Percentiles rank a stretch among this genome's conserved stretches.
phyloP scores from a whole-genome alignment of 2,888 invertebrate genomes.

The Thelaira solivaga region DNA sequence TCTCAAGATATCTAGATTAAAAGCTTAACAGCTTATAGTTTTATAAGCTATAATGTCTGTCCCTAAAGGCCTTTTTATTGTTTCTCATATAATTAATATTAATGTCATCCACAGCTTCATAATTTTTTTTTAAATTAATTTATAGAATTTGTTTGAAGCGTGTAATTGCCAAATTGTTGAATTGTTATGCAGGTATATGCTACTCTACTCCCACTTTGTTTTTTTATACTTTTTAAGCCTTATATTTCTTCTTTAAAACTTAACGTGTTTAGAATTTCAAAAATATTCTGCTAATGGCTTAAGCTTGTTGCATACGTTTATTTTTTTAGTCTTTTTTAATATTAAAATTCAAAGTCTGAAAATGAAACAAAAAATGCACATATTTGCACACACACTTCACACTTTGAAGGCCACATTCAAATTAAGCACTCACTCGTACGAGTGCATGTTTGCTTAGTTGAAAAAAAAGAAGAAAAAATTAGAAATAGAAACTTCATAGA shows the following conservation, averaged over 20 bases:
- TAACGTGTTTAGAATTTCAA: conserved; percentile 53
- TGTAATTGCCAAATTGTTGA: neutral
- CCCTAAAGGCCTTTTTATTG: too few species aligned
- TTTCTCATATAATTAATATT: too few species aligned
- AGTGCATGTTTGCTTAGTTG: neutral
- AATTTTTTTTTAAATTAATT: too few species aligned
- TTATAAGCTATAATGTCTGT: too few species aligned
- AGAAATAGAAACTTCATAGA: neutral
- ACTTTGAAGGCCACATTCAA: conserved; percentile 47
- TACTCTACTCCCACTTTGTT: conserved; percentile 10
- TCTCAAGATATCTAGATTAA: too few species aligned
- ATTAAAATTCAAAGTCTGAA: conserved; percentile 47
- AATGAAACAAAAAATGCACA: conserved; percentile 13
- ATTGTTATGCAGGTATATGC: neutral
- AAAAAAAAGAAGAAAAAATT: neutral
- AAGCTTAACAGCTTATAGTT: too few species aligned
- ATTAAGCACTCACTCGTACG: too few species aligned
- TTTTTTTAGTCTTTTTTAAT: too few species aligned
- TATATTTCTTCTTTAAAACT: conserved; percentile 11
- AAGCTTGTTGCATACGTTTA: conserved; percentile 41
- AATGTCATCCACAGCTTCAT: too few species aligned
- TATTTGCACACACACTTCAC: neutral
- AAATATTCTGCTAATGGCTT: conserved; percentile 19
- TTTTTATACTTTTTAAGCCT: neutral
- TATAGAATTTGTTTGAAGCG: neutral